Conservation (phyloP, 2,797 vertebrate genomes). For the Lepus oiostolus region DNA sequence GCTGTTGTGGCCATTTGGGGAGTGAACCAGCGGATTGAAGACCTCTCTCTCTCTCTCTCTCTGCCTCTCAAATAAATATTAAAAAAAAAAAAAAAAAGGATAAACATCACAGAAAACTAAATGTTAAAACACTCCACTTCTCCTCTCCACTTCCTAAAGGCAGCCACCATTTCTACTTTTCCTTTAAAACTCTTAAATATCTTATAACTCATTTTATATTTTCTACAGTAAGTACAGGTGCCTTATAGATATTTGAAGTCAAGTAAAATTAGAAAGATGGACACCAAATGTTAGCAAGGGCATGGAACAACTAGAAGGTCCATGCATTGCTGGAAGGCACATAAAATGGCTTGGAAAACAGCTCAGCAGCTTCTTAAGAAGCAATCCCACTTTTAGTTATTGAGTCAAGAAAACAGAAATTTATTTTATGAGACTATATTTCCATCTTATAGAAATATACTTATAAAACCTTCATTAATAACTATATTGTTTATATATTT, state of each 20-base stretch:
- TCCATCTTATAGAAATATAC: background rate
- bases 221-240: background rate
- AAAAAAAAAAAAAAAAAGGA: no score
- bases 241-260: background rate
- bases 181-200: no score
- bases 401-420: background rate
- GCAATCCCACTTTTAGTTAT: background rate
- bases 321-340: background rate
- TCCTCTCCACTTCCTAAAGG: background rate
- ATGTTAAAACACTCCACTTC: background rate
- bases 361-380: background rate
- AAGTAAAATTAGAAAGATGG: background rate
- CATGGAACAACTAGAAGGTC: background rate
- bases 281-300: background rate
- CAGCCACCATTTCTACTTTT: background rate
- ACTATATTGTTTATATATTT: background rate
- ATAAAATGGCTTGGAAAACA: background rate
- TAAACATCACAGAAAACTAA: background rate
- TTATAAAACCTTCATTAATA: no score
- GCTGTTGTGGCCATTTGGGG: no score
- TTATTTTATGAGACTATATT: no score
- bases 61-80: no score
- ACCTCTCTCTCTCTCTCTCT: no score
- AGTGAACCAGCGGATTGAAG: no score
- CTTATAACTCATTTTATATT: no score